Base-by-base conservation (phyloP, 2,113 vertebrate genomes). In the Sinocyclocheilus anophthalmus region DNA sequence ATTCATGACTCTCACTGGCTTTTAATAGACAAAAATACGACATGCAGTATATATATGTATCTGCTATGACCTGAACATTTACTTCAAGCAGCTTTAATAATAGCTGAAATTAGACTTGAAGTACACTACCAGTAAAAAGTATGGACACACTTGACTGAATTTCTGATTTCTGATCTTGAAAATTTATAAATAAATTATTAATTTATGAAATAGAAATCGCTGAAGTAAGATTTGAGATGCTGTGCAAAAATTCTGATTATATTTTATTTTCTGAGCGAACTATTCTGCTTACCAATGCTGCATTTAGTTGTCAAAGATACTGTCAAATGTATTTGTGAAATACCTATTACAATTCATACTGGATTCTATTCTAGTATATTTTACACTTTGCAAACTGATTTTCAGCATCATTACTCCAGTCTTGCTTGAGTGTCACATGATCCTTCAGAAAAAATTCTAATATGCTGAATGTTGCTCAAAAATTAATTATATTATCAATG, bases 21-120 rank as follows among this genome's bases (percentile, higher is more conserved):
- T 82, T 82, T 53, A 50, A 82, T 82, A 37, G 26, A 70, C 7
- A 50, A 69, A 53, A 39, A 61, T n/a, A 79, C 48, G 13, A 14
- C 20, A 61, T 79, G 33, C 20, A 61, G 77, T n/a, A n/a, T 42
- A 16, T n/a, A n/a, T 59, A 59, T 22, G 57, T 39, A 1, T 80
- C 10, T 13, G 76, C 45, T 42, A 22, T 6, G 77, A 80, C 12
- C 55, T 80, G 22, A 78, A 78, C 45, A n/a, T 45, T 48, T 18
- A 20, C 26, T 57, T 80, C 33, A 61, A 14, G 39, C 33, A 42
- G 0, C 18, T 0, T 22, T 59, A n/a, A 39, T 20, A 18, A 11
- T 45, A 18, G 13, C 12, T 45, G 53, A 59, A 22, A 39, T 59
- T 55, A n/a, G 8, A 48, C 24, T 78, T 57, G 4, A 22, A 22